phyloP scores from a whole-genome alignment of 2,113 vertebrate species.

The Stigmatopora argus region DNA sequence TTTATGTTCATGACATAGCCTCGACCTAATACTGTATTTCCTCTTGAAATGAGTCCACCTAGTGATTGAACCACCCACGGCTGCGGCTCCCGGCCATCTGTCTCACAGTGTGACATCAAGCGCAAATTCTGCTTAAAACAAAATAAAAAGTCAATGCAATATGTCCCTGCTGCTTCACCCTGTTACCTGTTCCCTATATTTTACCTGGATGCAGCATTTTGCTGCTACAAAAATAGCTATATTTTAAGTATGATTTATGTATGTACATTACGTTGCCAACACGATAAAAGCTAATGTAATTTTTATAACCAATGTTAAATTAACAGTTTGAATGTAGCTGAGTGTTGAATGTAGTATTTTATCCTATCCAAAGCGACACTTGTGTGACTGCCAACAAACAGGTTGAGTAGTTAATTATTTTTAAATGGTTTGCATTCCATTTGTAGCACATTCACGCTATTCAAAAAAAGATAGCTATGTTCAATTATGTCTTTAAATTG shows the following conservation, averaged over 20 bases:
- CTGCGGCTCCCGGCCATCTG: not conserved
- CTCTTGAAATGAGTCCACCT: not conserved
- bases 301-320: not conserved
- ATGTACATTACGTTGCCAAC: not conserved
- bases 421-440: conserved; percentile 28
- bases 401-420: conserved; percentile 19
- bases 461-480: conserved; percentile 20
- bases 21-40: not conserved
- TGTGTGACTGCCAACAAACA: not conserved
- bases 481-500: conserved; percentile 50
- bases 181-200: not conserved
- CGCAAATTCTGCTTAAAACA: conserved; percentile 1
- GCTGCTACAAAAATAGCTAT: not conserved
- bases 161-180: not conserved
- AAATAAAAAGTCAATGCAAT: not conserved
- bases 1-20: not conserved
- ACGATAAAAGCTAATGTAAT: not conserved
- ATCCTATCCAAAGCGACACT: no score
- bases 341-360: not conserved
- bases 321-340: no score
- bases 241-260: no score
- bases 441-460: conserved; percentile 9
- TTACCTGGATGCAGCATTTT: not conserved
- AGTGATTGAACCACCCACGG: not conserved
- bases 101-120: conserved; percentile 1